These are phyloP conservation scores for Micronisus gabar DNA, from an alignment of 2,113 vertebrate species.

Conservation along the genomic window DNA sequence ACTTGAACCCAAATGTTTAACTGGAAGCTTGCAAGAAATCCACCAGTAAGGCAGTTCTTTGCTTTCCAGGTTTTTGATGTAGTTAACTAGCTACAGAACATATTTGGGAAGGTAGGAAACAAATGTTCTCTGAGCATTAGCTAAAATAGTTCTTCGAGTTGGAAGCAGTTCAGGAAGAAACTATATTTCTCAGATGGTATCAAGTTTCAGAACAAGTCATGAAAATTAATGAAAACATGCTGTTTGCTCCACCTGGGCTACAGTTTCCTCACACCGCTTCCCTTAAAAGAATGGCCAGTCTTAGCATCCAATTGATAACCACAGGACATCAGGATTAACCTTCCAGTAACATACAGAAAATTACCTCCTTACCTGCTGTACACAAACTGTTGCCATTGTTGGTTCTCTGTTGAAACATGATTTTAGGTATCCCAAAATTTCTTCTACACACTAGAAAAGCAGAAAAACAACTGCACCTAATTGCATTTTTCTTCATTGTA, in stretches of 20 bases:
- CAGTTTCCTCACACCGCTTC: neutral
- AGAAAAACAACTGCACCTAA: neutral
- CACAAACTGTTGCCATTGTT: conserved; percentile 93
- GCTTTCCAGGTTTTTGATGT: neutral
- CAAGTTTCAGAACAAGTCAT: neutral
- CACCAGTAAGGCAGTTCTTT: neutral
- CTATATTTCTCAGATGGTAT: neutral
- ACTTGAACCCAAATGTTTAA: neutral
- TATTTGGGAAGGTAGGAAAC: neutral
- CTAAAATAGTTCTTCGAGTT: neutral
- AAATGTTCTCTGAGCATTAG: neutral
- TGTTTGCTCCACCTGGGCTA: neutral
- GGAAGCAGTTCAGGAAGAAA: neutral
- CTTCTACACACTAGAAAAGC: conserved; percentile 88
- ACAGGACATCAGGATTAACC: neutral
- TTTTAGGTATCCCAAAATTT: conserved; percentile 93
- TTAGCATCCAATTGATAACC: neutral
- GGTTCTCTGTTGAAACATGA: conserved; percentile 95
- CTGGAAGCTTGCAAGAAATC: neutral
- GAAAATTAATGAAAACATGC: neutral
- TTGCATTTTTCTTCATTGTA: neutral
- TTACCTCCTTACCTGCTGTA: conserved; percentile 86
- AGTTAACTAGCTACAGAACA: neutral
- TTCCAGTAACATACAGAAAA: neutral
- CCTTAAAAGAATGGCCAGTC: neutral